Evolutionary conservation across 92 coral and sea anemone species (phyloP), one percentile per base, ranked within the genome.

Genomic region (Epizoanthus stellaris): DNA sequence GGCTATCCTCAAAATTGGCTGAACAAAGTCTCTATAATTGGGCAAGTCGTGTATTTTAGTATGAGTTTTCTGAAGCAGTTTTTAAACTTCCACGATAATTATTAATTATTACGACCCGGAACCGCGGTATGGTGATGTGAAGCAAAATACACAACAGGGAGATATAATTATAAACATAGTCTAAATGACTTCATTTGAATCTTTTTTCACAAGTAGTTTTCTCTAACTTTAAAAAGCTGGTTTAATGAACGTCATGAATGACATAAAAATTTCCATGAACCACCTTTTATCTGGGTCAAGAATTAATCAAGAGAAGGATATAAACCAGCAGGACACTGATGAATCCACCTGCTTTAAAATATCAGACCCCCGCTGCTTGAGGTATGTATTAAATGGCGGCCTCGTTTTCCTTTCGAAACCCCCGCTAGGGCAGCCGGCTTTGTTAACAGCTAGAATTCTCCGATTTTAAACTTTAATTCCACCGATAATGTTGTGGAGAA

Each of bases 381-480:
- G 69, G 65, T 59, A 6, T 42, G 65, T 3, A 38, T 77, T 77
- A 19, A 61, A 53, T 59, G 57, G 56, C 53, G 49, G 66, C 69
- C 17, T 77, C 34, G 16, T 56, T 19, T 39, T n/a, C 58, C 63
- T 20, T 38, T 30, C 19, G 14, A 77, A 45, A 60, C 70, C 82
- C 82, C 82, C 17, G 82, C 82, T 39, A 61, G 40, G 82, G 12
- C 82, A 39, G 43, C 69, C 20, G 56, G 56, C 63, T 77, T 40
- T 7, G 23, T 17, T 19, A 61, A 77, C 57, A 77, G 82, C 69
- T 59, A 77, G 82, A 77, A 17, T 19, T 76, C 45, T 14, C 57
- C 40, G 20, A 76, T 19, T 77, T 77, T 60, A 77, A 77, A 77
- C 66, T 60, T 77, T 77, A 61, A 77, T 77, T 60, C 66, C 67